These are phyloP conservation scores for Sarcophaga variegata DNA, from an alignment of 2,888 invertebrate species.

Conservation along the genomic window DNA sequence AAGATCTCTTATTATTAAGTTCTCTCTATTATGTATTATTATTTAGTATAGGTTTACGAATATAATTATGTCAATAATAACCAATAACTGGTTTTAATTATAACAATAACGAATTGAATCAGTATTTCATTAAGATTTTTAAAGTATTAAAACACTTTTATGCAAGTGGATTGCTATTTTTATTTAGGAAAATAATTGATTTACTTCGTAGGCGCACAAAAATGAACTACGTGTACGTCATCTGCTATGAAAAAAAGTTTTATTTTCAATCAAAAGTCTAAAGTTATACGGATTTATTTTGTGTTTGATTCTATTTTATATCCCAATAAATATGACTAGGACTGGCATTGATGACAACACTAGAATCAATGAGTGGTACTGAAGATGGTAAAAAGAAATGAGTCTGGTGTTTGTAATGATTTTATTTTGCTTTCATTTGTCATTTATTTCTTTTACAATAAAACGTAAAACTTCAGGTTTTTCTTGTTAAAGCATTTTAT, in stretches of 20 bases:
- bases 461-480: conserved; percentile 54
- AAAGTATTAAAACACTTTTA: too few relatives aligned
- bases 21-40: too few relatives aligned
- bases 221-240: too few relatives aligned
- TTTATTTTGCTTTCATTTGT: conserved; percentile 9
- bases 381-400: conserved; percentile 23
- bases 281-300: neutral
- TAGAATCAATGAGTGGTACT: conserved; percentile 10
- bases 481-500: conserved; percentile 57
- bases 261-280: conserved; percentile 20
- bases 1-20: too few relatives aligned
- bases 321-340: neutral
- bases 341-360: conserved; percentile 39
- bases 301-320: neutral
- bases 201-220: too few relatives aligned
- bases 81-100: neutral
- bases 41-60: too few relatives aligned
- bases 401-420: conserved; percentile 50
- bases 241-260: neutral
- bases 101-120: neutral
- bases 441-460: conserved; percentile 23
- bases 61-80: too few relatives aligned
- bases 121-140: too few relatives aligned
- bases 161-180: too few relatives aligned
- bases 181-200: too few relatives aligned